phyloP scores from a whole-genome alignment of 2,113 vertebrate genomes.

The Protomyctophum bolini region DNA sequence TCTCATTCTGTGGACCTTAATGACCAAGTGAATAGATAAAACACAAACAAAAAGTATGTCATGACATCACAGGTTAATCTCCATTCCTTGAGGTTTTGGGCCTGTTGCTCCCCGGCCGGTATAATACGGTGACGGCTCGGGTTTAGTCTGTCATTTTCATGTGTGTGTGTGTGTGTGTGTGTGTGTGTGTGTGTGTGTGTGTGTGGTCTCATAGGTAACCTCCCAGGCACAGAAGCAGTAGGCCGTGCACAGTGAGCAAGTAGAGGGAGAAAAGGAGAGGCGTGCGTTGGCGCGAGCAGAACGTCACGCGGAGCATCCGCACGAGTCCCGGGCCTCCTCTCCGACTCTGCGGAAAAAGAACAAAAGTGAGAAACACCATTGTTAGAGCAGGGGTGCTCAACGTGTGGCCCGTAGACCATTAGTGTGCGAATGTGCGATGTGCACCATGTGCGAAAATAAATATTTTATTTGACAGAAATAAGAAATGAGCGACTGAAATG shows the following conservation, averaged over 20 bases:
- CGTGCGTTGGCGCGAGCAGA: constrained; percentile 84
- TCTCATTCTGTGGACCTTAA: too few species aligned
- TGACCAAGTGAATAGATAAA: too few species aligned
- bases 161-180: neutral
- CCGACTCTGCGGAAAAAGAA: constrained; percentile 74
- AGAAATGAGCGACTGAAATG: too few species aligned
- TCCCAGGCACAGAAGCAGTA: constrained; percentile 89
- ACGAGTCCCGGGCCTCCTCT: constrained; percentile 70
- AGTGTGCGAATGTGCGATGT: too few species aligned
- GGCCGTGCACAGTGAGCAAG: constrained; percentile 85
- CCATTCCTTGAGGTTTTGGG: too few species aligned
- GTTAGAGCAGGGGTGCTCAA: neutral
- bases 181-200: neutral
- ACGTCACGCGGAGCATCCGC: constrained; percentile 81
- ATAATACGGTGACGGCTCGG: constrained; percentile 33
- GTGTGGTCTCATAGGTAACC: constrained; percentile 84
- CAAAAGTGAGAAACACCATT: constrained; percentile 8
- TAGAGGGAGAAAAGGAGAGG: constrained; percentile 85
- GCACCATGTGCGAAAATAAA: too few species aligned
- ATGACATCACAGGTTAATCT: too few species aligned
- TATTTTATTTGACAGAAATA: too few species aligned
- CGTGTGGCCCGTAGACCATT: too few species aligned
- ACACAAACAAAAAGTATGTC: too few species aligned
- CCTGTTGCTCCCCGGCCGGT: too few species aligned
- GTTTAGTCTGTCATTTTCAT: constrained; percentile 3